Percentiles rank a stretch among this genome's conserved stretches.
phyloP scores from a whole-genome alignment of 1,140 invertebrate genomes.

The Diprion similis region DNA sequence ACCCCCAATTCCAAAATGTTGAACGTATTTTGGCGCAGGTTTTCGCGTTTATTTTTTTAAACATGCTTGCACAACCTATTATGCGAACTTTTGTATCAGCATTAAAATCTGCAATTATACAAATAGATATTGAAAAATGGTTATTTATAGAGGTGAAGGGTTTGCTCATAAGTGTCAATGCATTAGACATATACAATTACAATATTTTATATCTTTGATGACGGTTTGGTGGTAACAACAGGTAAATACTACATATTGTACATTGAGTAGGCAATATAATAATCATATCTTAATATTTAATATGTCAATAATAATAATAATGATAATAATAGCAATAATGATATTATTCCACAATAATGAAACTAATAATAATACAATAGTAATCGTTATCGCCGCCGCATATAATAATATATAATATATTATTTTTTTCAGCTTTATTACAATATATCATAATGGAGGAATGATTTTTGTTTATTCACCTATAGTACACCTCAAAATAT shows the following conservation, averaged over 20 bases:
- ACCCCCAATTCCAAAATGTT: too few relatives aligned
- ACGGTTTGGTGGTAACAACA: conserved; percentile 64
- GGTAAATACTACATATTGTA: conserved; percentile 65
- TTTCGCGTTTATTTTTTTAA: too few relatives aligned
- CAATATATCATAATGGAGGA: conserved; percentile 9
- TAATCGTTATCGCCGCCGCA: conserved; percentile 11
- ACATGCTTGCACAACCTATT: too few relatives aligned
- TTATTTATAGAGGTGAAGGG: too few relatives aligned
- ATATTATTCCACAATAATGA: neutral
- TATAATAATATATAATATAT: conserved; percentile 8
- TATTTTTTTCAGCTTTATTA: conserved; percentile 9
- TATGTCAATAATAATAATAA: conserved; percentile 35
- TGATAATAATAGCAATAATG: conserved; percentile 24
- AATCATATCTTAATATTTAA: conserved; percentile 58
- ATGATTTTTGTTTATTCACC: conserved; percentile 9
- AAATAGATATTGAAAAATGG: too few relatives aligned
- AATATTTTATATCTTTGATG: conserved; percentile 64
- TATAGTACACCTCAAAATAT: neutral
- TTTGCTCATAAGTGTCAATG: conserved; percentile 20
- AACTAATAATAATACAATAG: conserved; percentile 1
- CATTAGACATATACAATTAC: conserved; percentile 54
- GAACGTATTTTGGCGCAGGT: too few relatives aligned
- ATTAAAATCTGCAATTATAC: too few relatives aligned
- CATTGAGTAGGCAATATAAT: conserved; percentile 60
- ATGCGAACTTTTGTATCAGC: too few relatives aligned